A percentile compares a stretch with the other conserved stretches of the same genome.
These are phyloP conservation scores for Apteryx owenii DNA, from an alignment of 2,113 vertebrate species.

Conservation along the genomic window DNA sequence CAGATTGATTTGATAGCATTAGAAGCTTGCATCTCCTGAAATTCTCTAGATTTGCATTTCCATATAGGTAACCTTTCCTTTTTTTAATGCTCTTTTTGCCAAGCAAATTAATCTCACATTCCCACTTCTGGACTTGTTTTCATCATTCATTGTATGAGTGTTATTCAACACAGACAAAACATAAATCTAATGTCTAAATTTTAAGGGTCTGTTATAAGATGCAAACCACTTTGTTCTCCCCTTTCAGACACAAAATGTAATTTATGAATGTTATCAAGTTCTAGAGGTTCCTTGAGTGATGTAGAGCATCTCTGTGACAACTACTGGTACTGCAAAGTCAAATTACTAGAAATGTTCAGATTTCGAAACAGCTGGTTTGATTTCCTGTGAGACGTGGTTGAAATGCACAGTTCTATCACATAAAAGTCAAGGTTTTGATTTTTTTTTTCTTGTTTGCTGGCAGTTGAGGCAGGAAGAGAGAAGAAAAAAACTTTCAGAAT, in stretches of 20 bases:
- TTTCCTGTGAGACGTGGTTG: neutral
- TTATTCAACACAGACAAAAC: neutral
- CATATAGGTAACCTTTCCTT: neutral
- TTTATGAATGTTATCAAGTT: neutral
- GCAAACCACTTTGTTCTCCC: neutral
- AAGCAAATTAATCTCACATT: neutral
- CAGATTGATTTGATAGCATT: neutral
- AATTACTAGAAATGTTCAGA: neutral
- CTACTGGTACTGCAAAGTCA: neutral
- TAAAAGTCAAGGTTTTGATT: neutral
- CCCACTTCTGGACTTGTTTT: neutral
- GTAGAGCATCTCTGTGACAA: neutral
- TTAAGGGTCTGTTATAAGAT: neutral
- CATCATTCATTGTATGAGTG: neutral
- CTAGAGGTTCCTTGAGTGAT: neutral
- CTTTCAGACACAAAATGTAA: conserved; percentile 2
- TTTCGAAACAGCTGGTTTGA: neutral
- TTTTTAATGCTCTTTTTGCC: neutral
- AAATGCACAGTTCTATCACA: neutral
- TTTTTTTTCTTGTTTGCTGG: neutral
- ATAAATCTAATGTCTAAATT: neutral
- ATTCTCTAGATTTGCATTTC: neutral
- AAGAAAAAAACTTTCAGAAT: neutral
- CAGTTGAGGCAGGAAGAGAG: neutral
- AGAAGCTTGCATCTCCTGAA: neutral